Percentiles rank a stretch among this genome's conserved stretches.
phyloP scores from a whole-genome alignment of 2,888 invertebrate species.

The Schizaphis graminum region DNA sequence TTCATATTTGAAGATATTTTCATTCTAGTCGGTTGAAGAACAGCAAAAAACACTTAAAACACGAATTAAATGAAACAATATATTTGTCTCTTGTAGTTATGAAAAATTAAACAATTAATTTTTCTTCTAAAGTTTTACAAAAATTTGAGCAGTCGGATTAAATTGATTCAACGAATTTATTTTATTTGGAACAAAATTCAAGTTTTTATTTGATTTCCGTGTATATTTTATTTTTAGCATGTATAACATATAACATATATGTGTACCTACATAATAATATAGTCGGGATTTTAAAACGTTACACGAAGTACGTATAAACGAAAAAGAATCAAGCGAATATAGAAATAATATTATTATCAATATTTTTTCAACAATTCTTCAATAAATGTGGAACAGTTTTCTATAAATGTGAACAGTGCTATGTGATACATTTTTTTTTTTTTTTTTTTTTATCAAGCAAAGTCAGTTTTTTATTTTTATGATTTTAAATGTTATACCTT shows the following conservation, averaged over 20 bases:
- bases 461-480: background rate
- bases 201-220: background rate
- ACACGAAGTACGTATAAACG: background rate
- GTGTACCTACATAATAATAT: background rate
- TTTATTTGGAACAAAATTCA: background rate
- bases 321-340: background rate
- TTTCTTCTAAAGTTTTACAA: background rate
- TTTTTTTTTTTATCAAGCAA: background rate
- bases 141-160: background rate
- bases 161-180: background rate
- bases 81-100: background rate
- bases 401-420: background rate
- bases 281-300: background rate
- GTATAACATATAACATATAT: background rate
- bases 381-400: background rate
- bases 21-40: background rate
- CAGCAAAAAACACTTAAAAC: constrained; percentile 45
- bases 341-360: background rate
- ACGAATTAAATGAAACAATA: constrained; percentile 30
- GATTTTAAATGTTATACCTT: background rate
- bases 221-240: background rate
- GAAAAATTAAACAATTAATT: constrained; percentile 22
- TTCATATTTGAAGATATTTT: constrained; percentile 19
- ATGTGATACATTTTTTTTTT: background rate
- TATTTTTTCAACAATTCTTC: background rate